Conservation (phyloP, 2,888 invertebrate species). For the Branchinecta sandiegonensis region DNA sequence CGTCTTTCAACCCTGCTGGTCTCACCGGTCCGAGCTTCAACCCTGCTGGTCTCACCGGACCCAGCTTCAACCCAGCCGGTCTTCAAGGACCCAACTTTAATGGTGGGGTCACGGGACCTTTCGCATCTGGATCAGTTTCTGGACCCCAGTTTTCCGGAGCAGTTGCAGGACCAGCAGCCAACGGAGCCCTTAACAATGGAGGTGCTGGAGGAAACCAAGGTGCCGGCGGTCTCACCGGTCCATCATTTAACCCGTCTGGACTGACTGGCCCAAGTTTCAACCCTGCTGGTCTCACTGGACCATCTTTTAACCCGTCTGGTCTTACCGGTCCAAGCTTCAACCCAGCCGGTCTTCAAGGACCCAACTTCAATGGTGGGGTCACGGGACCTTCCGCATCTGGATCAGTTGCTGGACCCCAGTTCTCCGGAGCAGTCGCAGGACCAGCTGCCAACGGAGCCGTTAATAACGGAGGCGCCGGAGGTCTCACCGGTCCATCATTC, state of each 20-base stretch:
- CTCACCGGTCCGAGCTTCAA: not conserved
- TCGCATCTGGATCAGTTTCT: not conserved
- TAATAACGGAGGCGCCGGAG: not conserved
- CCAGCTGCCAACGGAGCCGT: not conserved
- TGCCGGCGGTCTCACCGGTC: not conserved
- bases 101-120: not conserved
- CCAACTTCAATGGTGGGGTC: conserved; percentile 3
- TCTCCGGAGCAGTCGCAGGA: not conserved
- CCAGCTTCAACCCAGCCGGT: not conserved
- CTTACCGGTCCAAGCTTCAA: not conserved
- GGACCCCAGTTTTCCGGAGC: not conserved
- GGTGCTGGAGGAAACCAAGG: not conserved
- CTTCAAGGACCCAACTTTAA: not conserved
- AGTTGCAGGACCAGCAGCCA: not conserved
- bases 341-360: not conserved
- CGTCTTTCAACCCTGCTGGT: not conserved
- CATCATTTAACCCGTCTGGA: not conserved
- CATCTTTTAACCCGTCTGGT: not conserved
- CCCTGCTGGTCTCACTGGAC: not conserved
- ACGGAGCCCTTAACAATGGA: not conserved
- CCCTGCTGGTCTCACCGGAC: not conserved
- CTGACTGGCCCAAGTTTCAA: not conserved
- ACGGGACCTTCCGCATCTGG: conserved; percentile 1
- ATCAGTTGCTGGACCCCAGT: not conserved
- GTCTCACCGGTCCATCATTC: conserved; percentile 2